Evolutionary conservation across 2,113 vertebrate genomes (phyloP), one percentile per base, ranked within the genome.

Genomic region (Axis porcinus): DNA sequence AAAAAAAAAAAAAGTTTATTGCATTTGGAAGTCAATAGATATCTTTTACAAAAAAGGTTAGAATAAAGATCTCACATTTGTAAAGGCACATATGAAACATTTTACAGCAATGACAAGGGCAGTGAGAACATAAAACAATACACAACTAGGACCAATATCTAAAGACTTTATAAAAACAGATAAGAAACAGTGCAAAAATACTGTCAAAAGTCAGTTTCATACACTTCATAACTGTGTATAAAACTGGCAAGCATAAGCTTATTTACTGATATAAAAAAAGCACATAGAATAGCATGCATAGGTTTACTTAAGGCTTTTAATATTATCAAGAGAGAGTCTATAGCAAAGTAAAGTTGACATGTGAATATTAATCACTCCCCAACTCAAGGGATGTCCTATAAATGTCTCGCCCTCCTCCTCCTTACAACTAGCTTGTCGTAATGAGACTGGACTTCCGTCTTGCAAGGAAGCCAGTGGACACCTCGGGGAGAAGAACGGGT

Each of bases 241-340:
- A 98, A 99, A 98, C 99, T 98, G 98, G 97, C 92, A 98, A 98
- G 98, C 98, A 98, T 96, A 99, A 99, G 99, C 99, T 99, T 99
- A 99, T 99, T 99, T 97, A 98, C 98, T 99, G 99, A 99, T 98
- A 99, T 83, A 98, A 99, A 99, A 98, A 98, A 98, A 98, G 98
- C 98, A 98, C 99, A 98, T 98, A 99, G 99, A 99, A 99, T 97
- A 97, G 98, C 99, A 99, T 99, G 99, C 99, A 99, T 99, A 99
- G 99, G 98, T 99, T 99, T 89, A 91, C 89, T 96, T 98, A 97
- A 98, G 98, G 97, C 96, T 98, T 98, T 98, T 95, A 95, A 95
- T 97, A 97, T 94, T 96, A 97, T 91, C 79, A 76, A 89, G 97
- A 86, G 90, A 95, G 94, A 88, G 64, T 94, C 97, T 95, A 96